These are phyloP conservation scores for Nephrotoma guestfalica DNA, from an alignment of 2,888 invertebrate genomes.

Conservation along the genomic window DNA sequence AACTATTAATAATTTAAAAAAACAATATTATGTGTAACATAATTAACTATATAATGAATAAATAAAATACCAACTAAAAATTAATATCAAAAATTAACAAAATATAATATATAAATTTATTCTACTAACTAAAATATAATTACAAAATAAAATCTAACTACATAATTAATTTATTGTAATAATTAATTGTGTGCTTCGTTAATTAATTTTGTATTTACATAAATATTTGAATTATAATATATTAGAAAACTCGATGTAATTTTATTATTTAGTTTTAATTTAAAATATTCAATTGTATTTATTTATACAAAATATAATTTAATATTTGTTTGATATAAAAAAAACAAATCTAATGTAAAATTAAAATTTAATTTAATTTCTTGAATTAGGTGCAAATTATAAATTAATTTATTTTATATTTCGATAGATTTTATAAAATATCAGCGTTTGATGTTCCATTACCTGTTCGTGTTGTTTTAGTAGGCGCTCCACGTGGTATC, in stretches of 20 bases:
- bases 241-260: neutral
- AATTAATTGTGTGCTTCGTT: neutral
- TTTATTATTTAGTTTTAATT: neutral
- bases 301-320: neutral
- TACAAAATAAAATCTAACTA: neutral
- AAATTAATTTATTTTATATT: neutral
- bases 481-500: constrained; percentile 32
- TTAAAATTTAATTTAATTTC: neutral
- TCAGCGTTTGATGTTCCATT: constrained; percentile 41
- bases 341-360: neutral
- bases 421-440: constrained; percentile 26
- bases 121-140: neutral
- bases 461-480: constrained; percentile 52
- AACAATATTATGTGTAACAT: neutral
- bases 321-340: too few species aligned
- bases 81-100: neutral
- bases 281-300: neutral
- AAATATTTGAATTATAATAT: neutral
- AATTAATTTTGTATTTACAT: neutral
- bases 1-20: neutral
- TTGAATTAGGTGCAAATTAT: neutral
- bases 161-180: neutral
- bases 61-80: neutral
- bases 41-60: neutral
- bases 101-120: neutral